Conservation (phyloP, 2,888 invertebrate species). For the Volucella bombylans region DNA sequence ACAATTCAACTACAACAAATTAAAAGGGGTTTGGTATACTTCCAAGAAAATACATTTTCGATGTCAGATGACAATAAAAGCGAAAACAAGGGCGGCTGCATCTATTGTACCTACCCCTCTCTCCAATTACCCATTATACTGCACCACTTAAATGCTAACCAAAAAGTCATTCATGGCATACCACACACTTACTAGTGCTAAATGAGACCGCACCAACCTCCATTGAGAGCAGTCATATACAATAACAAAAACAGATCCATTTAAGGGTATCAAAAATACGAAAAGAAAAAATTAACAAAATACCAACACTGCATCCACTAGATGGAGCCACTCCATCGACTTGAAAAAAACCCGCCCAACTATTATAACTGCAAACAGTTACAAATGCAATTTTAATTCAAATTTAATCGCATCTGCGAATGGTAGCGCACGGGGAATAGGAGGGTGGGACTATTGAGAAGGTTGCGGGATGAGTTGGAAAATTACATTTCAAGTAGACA, state of each 20-base stretch:
- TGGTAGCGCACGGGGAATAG: slow-evolving; percentile 18
- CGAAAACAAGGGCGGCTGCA: slow-evolving; percentile 10
- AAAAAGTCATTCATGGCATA: slow-evolving; percentile 66
- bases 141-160: slow-evolving; percentile 52
- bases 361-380: slow-evolving; percentile 70
- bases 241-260: slow-evolving; percentile 36
- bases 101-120: neutral
- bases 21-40: slow-evolving; percentile 51
- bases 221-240: slow-evolving; percentile 24
- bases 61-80: slow-evolving; percentile 63
- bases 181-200: slow-evolving; percentile 63
- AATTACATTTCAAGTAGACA: slow-evolving; percentile 66
- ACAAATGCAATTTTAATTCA: slow-evolving; percentile 74
- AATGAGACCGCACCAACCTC: slow-evolving; percentile 64
- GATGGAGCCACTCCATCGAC: slow-evolving; percentile 62
- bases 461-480: slow-evolving; percentile 50
- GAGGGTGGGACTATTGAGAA: neutral
- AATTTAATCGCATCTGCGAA: slow-evolving; percentile 66
- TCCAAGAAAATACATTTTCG: slow-evolving; percentile 52
- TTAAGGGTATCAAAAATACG: neutral
- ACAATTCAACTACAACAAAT: slow-evolving; percentile 43
- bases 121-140: slow-evolving; percentile 16
- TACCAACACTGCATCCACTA: slow-evolving; percentile 29
- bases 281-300: slow-evolving; percentile 25
- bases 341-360: slow-evolving; percentile 32